A percentile compares a stretch with the other conserved stretches of the same genome.
phyloP scores from a whole-genome alignment of 2,888 invertebrate genomes.

The Nineta flava region DNA sequence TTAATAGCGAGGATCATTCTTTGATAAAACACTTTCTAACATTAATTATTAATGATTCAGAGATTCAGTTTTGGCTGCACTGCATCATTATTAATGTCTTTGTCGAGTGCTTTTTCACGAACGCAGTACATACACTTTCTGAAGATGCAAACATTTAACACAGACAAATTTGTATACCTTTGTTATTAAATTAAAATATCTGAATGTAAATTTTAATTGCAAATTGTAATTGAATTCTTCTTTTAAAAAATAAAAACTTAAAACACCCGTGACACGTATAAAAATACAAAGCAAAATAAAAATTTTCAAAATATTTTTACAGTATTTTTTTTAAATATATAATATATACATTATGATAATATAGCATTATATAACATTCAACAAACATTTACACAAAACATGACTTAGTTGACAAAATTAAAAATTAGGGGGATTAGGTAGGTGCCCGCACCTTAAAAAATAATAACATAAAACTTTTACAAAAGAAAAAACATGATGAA shows the following conservation, averaged over 20 bases:
- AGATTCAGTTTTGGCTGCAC: too few relatives aligned
- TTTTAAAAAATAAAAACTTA: neutral
- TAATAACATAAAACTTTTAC: neutral
- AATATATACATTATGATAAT: neutral
- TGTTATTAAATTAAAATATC: too few relatives aligned
- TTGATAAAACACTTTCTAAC: too few relatives aligned
- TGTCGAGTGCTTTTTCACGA: too few relatives aligned
- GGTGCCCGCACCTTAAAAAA: slow-evolving; percentile 4
- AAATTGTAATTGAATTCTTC: neutral
- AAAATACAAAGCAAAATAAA: neutral
- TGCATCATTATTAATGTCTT: too few relatives aligned
- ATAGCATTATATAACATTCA: neutral
- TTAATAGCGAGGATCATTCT: too few relatives aligned
- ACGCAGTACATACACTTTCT: too few relatives aligned
- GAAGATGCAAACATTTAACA: too few relatives aligned
- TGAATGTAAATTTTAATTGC: too few relatives aligned
- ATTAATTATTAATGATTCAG: too few relatives aligned
- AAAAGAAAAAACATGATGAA: neutral
- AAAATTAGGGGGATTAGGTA: neutral
- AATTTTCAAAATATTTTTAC: neutral
- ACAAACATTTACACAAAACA: neutral
- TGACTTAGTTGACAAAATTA: neutral
- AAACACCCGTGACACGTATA: neutral
- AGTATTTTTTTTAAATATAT: neutral
- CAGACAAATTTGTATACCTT: too few relatives aligned